Percentiles rank a stretch among this genome's conserved stretches.
These are phyloP conservation scores for Cephalopachus bancanus DNA, from an alignment of 2,797 vertebrate species.

Conservation along the genomic window DNA sequence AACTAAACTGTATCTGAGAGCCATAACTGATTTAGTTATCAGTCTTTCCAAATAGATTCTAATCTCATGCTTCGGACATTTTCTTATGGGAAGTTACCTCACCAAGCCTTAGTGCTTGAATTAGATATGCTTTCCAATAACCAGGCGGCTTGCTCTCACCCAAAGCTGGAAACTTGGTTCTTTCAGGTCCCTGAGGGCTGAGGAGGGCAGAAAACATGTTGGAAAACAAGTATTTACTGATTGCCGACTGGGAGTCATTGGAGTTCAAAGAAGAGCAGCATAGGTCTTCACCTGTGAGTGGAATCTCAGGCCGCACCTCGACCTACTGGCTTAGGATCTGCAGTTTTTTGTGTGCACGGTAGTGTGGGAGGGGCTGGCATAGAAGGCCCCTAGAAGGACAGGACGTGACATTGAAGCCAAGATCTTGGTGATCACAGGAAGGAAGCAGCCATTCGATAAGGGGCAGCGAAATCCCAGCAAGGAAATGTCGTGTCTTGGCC, in stretches of 20 bases:
- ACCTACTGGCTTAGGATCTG: background rate
- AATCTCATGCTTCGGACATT: slow-evolving; percentile 2
- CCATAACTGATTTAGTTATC: slow-evolving; percentile 55
- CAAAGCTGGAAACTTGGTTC: background rate
- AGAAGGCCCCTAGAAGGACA: background rate
- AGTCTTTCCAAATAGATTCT: background rate
- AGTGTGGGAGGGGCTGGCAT: too few species aligned
- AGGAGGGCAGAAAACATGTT: background rate
- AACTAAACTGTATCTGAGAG: slow-evolving; percentile 33
- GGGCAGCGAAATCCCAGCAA: background rate
- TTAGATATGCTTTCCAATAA: slow-evolving; percentile 2
- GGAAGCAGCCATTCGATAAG: background rate
- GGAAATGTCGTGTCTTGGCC: background rate
- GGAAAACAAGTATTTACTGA: background rate
- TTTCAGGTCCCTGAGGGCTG: background rate
- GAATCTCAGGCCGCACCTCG: background rate
- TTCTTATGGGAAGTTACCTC: background rate
- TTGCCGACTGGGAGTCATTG: background rate
- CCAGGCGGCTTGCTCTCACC: background rate
- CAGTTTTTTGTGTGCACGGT: background rate
- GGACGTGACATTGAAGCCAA: background rate
- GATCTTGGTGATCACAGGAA: background rate
- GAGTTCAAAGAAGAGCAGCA: background rate
- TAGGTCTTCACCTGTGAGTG: background rate
- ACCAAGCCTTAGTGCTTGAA: slow-evolving; percentile 8